These are phyloP conservation scores for Calyptomena viridis DNA, from an alignment of 2,113 vertebrate species.

Conservation along the genomic window DNA sequence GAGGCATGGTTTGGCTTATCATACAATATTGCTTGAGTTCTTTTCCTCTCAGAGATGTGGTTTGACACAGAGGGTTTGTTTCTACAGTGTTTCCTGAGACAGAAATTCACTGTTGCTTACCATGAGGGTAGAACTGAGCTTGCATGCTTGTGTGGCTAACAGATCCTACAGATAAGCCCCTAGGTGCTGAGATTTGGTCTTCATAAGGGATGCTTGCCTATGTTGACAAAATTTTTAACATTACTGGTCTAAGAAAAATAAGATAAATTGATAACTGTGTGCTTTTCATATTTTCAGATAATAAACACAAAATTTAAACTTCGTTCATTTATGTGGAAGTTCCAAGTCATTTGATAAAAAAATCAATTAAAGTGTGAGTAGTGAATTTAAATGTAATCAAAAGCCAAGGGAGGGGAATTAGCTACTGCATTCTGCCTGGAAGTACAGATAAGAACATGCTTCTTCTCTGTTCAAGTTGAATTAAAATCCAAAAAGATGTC, in stretches of 20 bases:
- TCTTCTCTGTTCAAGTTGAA: not conserved
- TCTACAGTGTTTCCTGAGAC: not conserved
- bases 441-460: not conserved
- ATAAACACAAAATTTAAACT: not conserved
- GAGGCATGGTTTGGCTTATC: not conserved
- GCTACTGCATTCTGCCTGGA: not conserved
- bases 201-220: not conserved
- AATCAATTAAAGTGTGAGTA: constrained; percentile 30
- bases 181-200: not conserved
- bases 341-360: constrained; percentile 41
- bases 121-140: not conserved
- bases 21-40: not conserved
- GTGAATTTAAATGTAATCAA: constrained; percentile 6
- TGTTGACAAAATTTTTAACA: not conserved
- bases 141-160: not conserved
- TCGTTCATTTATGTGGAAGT: not conserved
- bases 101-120: not conserved
- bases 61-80: not conserved
- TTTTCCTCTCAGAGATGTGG: not conserved
- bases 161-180: not conserved
- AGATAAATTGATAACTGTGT: not conserved
- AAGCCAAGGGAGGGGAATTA: not conserved
- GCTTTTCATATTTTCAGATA: constrained; percentile 16
- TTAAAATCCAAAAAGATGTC: constrained; percentile 4
- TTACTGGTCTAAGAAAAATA: not conserved